Evolutionary conservation across 2,888 invertebrate genomes (phyloP).

Genomic region (Lasius fuliginosus): DNA sequence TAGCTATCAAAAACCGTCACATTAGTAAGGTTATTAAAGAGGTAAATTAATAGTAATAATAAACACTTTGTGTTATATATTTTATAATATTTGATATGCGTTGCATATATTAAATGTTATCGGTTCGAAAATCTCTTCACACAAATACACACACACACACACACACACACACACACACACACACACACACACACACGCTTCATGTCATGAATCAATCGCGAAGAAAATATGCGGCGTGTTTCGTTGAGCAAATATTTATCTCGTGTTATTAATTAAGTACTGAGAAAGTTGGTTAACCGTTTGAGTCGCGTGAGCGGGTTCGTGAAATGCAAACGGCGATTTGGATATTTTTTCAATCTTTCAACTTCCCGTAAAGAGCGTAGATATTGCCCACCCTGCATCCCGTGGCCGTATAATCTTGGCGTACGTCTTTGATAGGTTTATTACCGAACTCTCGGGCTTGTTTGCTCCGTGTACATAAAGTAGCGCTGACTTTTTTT

Average conservation of each 20-base stretch:
- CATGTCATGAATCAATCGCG: slow-evolving; percentile 9
- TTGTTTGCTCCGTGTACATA: slow-evolving; percentile 57
- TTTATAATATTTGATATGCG: neutral
- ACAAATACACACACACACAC: too few relatives aligned
- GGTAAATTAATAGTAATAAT: neutral
- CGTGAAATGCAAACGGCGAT: slow-evolving; percentile 38
- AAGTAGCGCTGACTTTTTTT: slow-evolving; percentile 58
- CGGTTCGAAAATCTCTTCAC: neutral
- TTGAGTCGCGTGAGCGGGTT: slow-evolving; percentile 33
- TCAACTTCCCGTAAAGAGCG: slow-evolving; percentile 39
- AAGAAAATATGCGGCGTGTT: slow-evolving; percentile 23
- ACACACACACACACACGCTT: neutral
- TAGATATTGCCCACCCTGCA: slow-evolving; percentile 41
- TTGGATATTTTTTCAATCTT: slow-evolving; percentile 50
- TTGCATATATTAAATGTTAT: neutral
- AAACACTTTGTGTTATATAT: neutral
- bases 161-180: too few relatives aligned
- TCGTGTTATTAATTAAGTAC: slow-evolving; percentile 44
- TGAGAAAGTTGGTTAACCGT: slow-evolving; percentile 24
- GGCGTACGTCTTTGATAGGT: slow-evolving; percentile 68
- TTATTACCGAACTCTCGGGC: slow-evolving; percentile 63
- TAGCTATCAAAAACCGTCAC: neutral
- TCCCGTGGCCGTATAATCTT: slow-evolving; percentile 51
- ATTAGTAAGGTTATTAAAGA: neutral
- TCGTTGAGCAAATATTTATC: slow-evolving; percentile 39